phyloP scores from a whole-genome alignment of 2,797 vertebrate species.

The Molothrus ater region DNA sequence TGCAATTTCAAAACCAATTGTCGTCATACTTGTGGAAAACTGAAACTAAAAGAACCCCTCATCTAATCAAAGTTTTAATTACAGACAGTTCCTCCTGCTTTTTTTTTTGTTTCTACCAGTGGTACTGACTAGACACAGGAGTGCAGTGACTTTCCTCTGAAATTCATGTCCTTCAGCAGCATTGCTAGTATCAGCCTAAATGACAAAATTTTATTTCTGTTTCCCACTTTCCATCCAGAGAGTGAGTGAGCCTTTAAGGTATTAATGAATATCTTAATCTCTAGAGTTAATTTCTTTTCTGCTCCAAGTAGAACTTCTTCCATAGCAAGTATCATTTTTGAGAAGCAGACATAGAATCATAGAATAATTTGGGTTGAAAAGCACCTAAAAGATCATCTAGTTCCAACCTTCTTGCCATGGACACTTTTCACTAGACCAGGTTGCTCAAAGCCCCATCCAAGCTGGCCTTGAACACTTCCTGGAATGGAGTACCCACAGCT shows the following conservation, averaged over 20 bases:
- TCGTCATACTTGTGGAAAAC: not conserved
- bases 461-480: not conserved
- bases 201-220: not conserved
- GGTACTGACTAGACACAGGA: not conserved
- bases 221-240: not conserved
- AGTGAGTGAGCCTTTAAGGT: not conserved
- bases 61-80: not conserved
- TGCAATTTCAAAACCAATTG: not conserved
- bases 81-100: not conserved
- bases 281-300: not conserved
- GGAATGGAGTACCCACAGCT: not conserved
- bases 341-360: not conserved
- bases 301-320: not conserved
- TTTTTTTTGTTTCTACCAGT: not conserved
- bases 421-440: not conserved
- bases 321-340: not conserved
- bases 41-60: not conserved
- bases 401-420: not conserved
- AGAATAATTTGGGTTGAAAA: not conserved
- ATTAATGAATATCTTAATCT: not conserved
- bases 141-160: not conserved
- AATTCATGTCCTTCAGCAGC: not conserved
- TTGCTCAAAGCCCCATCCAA: not conserved
- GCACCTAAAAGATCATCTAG: not conserved
- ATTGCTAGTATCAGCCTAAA: not conserved